phyloP scores from a whole-genome alignment of 2,888 invertebrate genomes.

The Vesta saturnalis region DNA sequence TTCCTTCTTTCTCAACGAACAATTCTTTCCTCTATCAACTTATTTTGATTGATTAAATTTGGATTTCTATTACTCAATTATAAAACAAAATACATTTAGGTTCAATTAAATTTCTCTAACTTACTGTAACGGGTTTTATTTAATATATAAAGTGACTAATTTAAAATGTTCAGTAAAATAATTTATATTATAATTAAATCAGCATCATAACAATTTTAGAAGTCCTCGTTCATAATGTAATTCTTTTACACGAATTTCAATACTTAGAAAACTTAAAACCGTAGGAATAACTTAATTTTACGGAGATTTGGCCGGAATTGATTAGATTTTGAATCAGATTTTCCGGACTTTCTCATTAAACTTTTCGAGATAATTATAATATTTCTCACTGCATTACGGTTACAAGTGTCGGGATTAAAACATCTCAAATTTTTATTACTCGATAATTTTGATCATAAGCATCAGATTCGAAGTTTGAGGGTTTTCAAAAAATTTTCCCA shows the following conservation, averaged over 20 bases:
- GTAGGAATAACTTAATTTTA: slow-evolving; percentile 37
- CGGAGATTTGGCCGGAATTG: slow-evolving; percentile 38
- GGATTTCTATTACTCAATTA: too few relatives aligned
- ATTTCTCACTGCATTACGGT: slow-evolving; percentile 29
- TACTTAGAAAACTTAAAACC: slow-evolving; percentile 34
- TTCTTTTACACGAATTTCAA: slow-evolving; percentile 11
- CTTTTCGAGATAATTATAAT: slow-evolving; percentile 36
- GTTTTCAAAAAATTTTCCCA: too few relatives aligned
- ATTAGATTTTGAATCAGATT: slow-evolving; percentile 37
- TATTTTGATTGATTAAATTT: too few relatives aligned
- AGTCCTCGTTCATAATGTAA: not conserved
- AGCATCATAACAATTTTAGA: not conserved
- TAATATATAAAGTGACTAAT: not conserved
- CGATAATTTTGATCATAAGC: not conserved
- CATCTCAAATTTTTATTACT: too few relatives aligned
- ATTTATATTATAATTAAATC: not conserved
- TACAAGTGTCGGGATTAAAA: slow-evolving; percentile 29
- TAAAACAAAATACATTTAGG: not conserved
- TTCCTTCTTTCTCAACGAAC: too few relatives aligned
- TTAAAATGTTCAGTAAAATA: not conserved
- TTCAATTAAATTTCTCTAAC: too few relatives aligned
- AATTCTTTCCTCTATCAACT: too few relatives aligned
- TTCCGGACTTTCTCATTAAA: slow-evolving; percentile 37
- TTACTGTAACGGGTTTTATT: not conserved
- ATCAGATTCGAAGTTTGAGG: too few relatives aligned